Evolutionary conservation across 2,888 invertebrate species (phyloP).

Genomic region (Axea sp.): DNA sequence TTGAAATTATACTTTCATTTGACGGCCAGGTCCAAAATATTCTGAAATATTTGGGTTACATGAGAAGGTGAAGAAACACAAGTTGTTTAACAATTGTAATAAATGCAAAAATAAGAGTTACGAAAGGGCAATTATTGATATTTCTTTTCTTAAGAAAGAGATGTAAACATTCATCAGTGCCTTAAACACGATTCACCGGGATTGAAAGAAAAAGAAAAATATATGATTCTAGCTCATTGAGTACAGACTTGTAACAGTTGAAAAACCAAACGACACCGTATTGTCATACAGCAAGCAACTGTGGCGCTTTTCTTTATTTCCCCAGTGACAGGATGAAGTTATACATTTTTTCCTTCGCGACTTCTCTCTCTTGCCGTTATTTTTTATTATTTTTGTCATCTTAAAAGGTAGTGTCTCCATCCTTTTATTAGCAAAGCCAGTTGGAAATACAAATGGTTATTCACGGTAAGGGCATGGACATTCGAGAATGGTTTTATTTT

Average conservation of each 20-base stretch:
- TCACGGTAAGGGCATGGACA: constrained; percentile 75
- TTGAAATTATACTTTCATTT: constrained; percentile 34
- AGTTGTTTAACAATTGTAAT: constrained; percentile 15
- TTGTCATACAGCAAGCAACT: constrained; percentile 74
- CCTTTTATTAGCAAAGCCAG: constrained; percentile 80
- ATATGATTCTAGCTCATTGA: constrained; percentile 58
- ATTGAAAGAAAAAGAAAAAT: constrained; percentile 15
- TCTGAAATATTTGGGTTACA: too few species aligned
- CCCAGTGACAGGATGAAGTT: constrained; percentile 79
- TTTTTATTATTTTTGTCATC: constrained; percentile 64
- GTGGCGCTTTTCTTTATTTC: constrained; percentile 79
- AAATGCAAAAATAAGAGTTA: constrained; percentile 1
- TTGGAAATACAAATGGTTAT: constrained; percentile 80
- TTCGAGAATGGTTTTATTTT: constrained; percentile 70
- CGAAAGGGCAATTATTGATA: constrained; percentile 22
- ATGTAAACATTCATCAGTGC: constrained; percentile 6
- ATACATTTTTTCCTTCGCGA: constrained; percentile 75
- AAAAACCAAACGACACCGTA: constrained; percentile 67
- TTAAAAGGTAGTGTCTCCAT: constrained; percentile 75
- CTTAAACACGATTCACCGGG: background rate
- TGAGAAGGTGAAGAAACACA: background rate
- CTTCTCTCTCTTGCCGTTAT: constrained; percentile 48
- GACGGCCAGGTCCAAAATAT: background rate
- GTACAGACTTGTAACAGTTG: constrained; percentile 31
- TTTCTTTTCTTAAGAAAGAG: background rate